Base-by-base conservation (phyloP, 1,140 invertebrate species). In the Lordiphosa mommai region DNA sequence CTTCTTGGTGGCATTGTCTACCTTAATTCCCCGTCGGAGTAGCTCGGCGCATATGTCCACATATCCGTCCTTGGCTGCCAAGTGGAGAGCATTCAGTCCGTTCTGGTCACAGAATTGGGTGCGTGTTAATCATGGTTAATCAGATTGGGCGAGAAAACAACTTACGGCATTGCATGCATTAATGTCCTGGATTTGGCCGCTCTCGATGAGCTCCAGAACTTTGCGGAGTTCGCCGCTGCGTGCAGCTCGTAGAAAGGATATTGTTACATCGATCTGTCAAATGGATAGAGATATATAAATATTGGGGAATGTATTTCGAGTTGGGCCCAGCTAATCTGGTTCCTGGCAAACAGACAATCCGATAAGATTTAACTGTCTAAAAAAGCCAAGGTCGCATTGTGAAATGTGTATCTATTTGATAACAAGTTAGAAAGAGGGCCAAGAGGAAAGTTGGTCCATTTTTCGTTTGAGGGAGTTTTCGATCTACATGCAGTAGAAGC, bases 1-100 rank as follows among this genome's bases (percentile, higher is more conserved):
- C 92, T 99, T 99, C 93, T 98, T 99, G n/a, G 98, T 99, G 14
- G 97, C 96, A 36, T 98, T 95, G 90, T 99, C 97, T 6, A 99
- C 97, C 60, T 93, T 93, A 16, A 97, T 98, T 38, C 96, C 96
- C 69, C 97, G 92, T 70, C 93, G 94, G 14, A 99, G 90, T 27
- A 99, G 91, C 89, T 99, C 97, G 77, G 93, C 92, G 10, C 99
- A 98, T 40, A 99, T 96, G 74, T 97, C 93, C 38, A 97, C 93
- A 90, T 99, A 97, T 5, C 98, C 98, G 92, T 99, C 98, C 90
- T 99, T 99, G 17, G 98, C 96, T 51, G 98, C 98, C 73, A 99
- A 91, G 90, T 99, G 98, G 53, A 99, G 92, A 33, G 98, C 98
- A 90, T 99, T 99, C 61, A 99, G 90, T 52, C 98, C 98, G 91